phyloP scores from a whole-genome alignment of 2,797 vertebrate genomes.

The Malacoraja senta region DNA sequence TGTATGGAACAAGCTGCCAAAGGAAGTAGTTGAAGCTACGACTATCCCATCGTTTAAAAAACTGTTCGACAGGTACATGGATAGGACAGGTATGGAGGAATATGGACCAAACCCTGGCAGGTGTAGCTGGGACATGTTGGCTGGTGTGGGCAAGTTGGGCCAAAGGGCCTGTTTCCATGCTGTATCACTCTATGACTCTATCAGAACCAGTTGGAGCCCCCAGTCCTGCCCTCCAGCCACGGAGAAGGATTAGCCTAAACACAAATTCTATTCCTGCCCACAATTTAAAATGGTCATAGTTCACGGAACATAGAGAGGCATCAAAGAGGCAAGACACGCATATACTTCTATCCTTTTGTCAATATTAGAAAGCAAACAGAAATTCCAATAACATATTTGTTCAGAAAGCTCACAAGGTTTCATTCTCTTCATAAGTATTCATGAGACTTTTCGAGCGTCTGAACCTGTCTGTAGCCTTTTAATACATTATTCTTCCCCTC shows the following conservation, averaged over 20 bases:
- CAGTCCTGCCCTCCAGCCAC: neutral
- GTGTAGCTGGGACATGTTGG: too few relatives aligned
- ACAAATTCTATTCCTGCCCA: neutral
- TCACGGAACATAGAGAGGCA: neutral
- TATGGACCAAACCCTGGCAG: too few relatives aligned
- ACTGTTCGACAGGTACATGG: too few relatives aligned
- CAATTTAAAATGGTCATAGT: neutral
- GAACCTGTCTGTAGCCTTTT: neutral
- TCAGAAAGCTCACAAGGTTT: neutral
- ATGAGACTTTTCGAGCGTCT: neutral
- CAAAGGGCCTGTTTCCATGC: too few relatives aligned
- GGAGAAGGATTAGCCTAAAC: neutral
- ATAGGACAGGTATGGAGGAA: too few relatives aligned
- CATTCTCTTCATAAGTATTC: slow-evolving; percentile 21
- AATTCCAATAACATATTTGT: neutral
- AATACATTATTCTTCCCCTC: slow-evolving; percentile 21
- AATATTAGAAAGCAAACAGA: slow-evolving; percentile 21
- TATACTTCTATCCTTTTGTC: neutral
- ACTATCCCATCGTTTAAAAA: too few relatives aligned
- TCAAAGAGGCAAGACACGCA: neutral
- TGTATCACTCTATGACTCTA: too few relatives aligned
- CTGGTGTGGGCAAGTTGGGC: too few relatives aligned
- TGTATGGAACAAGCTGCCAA: too few relatives aligned
- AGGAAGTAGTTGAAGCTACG: too few relatives aligned
- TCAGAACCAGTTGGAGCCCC: neutral